Evolutionary conservation across 2,797 vertebrate species (phyloP).

Genomic region (Pseudotriccus pelzelni): DNA sequence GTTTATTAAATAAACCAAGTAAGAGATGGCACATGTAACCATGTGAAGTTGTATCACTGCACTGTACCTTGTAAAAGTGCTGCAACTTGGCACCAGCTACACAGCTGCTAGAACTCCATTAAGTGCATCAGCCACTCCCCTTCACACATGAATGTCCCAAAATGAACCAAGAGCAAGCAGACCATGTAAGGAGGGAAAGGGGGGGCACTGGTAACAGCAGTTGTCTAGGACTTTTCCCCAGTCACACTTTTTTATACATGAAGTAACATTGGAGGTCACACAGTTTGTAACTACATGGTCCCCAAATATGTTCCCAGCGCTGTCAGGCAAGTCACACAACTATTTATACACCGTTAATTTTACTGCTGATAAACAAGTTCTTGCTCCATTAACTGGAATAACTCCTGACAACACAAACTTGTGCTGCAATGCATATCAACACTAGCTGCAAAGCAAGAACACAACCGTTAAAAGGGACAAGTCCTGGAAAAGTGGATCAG

Average conservation of each 20-base stretch:
- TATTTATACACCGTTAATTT: neutral
- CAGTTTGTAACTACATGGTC: fast-evolving
- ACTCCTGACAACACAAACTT: neutral
- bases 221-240: neutral
- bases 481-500: fast-evolving
- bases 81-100: neutral
- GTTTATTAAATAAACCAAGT: neutral
- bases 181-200: fast-evolving
- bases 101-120: neutral
- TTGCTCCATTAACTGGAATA: neutral
- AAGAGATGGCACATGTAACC: neutral
- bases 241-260: neutral
- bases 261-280: neutral
- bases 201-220: fast-evolving
- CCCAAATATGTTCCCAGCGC: fast-evolving
- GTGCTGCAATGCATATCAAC: neutral
- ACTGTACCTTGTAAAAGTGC: fast-evolving
- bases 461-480: neutral
- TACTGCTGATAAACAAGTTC: neutral
- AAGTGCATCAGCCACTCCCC: neutral
- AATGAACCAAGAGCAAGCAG: fast-evolving
- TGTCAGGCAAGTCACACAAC: neutral
- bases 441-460: neutral
- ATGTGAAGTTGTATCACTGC: neutral
- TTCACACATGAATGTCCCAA: neutral